These are phyloP conservation scores for Platycercus adscitus DNA, from an alignment of 2,113 vertebrate genomes.

Conservation along the genomic window DNA sequence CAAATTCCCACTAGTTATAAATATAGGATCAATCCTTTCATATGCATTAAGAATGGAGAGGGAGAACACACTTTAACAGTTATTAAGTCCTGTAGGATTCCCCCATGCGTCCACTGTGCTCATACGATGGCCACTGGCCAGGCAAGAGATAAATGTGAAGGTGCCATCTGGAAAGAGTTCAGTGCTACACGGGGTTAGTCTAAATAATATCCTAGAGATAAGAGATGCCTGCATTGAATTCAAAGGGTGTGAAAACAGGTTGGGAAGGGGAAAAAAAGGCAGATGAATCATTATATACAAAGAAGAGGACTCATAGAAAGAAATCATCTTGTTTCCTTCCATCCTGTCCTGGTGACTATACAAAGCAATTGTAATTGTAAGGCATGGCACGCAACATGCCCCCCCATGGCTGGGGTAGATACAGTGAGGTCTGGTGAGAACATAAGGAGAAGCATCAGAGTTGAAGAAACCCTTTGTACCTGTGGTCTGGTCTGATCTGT, in stretches of 20 bases:
- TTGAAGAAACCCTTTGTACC: background rate
- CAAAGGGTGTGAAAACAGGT: background rate
- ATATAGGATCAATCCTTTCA: background rate
- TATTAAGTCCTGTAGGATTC: background rate
- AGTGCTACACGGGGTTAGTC: background rate
- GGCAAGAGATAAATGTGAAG: background rate
- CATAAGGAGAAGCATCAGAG: background rate
- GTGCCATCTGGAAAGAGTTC: background rate
- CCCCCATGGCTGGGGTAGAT: background rate
- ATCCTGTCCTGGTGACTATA: background rate
- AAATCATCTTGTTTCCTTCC: background rate
- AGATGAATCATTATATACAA: background rate
- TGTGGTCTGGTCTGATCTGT: background rate
- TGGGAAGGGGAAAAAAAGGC: background rate
- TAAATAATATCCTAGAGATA: background rate
- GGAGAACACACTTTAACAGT: background rate
- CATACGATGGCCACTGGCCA: background rate
- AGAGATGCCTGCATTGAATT: background rate
- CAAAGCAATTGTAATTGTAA: background rate
- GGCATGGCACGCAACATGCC: background rate
- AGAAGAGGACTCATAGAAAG: background rate
- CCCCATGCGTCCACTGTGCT: fast-evolving
- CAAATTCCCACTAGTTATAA: background rate
- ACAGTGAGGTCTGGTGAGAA: background rate
- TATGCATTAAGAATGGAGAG: background rate